Evolutionary conservation across 2,888 invertebrate genomes (phyloP), one percentile per base, ranked within the genome.

Genomic region (Salticus scenicus): DNA sequence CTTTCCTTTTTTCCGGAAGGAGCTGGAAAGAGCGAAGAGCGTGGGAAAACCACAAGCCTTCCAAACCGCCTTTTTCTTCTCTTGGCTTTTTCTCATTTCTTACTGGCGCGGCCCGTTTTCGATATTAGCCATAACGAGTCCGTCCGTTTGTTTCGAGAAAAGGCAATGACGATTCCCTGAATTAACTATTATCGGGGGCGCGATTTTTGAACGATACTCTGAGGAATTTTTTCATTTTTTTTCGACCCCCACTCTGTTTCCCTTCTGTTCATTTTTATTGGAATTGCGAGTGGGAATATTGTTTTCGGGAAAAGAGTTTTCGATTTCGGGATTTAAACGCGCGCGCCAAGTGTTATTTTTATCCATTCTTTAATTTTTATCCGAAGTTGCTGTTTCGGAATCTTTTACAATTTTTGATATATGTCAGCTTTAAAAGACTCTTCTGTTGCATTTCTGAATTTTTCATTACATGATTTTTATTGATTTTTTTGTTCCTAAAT

Each of bases 161-260:
- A 27, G 41, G 47, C 57, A 57, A 31, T 67, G 73, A 33, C 37
- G 64, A 37, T n/a, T 67, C 47, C 41, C 12, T n/a, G 81, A 77
- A 77, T 84, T 84, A 84, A 84, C 83, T 84, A 84, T 84, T 84
- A 84, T 78, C 83, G 77, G 83, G 47, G 76, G 73, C 28, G 76
- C 37, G 69, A 77, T 77, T 83, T 84, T 71, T 73, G 77, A 77
- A 72, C 51, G 83, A 84, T 84, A 67, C 69, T 66, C 31, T 24
- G 7, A 0, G 10, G 31, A 8, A 37, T 69, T 69, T 24, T 69
- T 69, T 20, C 24, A 24, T 41, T 41, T 70, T 37, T 41, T 24
- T 41, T 14, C 27, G 14, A 7, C 37, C 69, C 69, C 24, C 37
- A 0, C 2, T 20, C 37, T 37, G 69, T 37, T n/a, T 20, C 24